Evolutionary conservation across 2,113 vertebrate species (phyloP).

Genomic region (Trichomycterus rosablanca): DNA sequence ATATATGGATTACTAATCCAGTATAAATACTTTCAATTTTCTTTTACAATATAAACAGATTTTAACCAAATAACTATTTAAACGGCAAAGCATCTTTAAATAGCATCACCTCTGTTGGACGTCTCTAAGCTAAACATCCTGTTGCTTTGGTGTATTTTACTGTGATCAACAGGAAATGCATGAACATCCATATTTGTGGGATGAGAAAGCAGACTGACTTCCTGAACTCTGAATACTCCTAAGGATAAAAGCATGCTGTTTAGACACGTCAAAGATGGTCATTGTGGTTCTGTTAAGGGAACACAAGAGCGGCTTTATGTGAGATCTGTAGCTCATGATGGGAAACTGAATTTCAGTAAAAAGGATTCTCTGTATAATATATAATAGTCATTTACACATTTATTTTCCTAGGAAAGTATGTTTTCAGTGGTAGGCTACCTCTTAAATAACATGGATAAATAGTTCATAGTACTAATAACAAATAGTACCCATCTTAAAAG

Average conservation of each 20-base stretch:
- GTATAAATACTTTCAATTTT: too few species aligned
- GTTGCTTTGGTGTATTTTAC: constrained; percentile 50
- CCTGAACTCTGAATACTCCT: constrained; percentile 64
- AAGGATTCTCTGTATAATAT: neutral
- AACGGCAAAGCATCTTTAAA: neutral
- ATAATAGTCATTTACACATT: neutral
- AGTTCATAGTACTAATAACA: too few species aligned
- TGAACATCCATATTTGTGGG: constrained; percentile 58
- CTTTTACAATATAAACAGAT: too few species aligned
- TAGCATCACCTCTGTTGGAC: constrained; percentile 27
- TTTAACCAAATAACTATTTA: neutral
- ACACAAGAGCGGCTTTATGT: constrained; percentile 52
- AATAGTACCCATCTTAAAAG: too few species aligned
- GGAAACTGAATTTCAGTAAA: neutral
- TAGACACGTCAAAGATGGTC: constrained; percentile 50
- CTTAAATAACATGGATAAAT: neutral
- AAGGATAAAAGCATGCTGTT: constrained; percentile 62
- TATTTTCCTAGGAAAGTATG: neutral
- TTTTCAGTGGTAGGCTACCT: neutral
- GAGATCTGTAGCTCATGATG: constrained; percentile 30
- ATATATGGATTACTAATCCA: too few species aligned
- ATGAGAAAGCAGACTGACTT: constrained; percentile 64
- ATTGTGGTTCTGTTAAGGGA: constrained; percentile 37
- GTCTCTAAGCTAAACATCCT: constrained; percentile 59
- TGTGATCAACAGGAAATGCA: constrained; percentile 68